Evolutionary conservation across 2,888 invertebrate species (phyloP).

Genomic region (Hypomecis atomaria): DNA sequence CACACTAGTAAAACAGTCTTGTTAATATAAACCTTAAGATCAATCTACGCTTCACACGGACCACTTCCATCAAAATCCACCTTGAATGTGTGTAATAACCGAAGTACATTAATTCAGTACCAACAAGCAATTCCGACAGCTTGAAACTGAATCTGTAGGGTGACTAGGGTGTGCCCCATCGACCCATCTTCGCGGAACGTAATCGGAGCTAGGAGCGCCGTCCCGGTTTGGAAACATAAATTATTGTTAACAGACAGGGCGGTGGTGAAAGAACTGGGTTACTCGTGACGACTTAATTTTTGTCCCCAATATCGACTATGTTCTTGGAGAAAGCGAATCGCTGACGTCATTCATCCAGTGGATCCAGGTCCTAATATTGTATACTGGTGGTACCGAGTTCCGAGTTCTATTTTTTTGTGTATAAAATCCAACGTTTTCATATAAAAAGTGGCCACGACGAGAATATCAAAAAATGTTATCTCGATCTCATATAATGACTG

Average conservation of each 20-base stretch:
- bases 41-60: too few species aligned
- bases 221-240: constrained; percentile 21
- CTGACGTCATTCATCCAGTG: constrained; percentile 4
- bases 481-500: too few species aligned
- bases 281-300: constrained; percentile 23
- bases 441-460: too few species aligned
- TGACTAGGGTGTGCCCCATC: constrained; percentile 9
- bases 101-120: background rate
- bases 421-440: too few species aligned
- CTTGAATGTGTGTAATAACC: background rate
- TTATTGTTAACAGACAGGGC: constrained; percentile 12
- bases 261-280: constrained; percentile 18
- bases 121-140: background rate
- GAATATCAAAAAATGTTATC: too few species aligned
- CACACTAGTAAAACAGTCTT: too few species aligned
- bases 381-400: too few species aligned
- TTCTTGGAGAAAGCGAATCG: background rate
- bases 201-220: constrained; percentile 8
- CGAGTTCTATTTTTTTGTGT: too few species aligned
- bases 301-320: constrained; percentile 3
- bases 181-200: constrained; percentile 18
- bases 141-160: constrained; percentile 1
- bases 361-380: background rate
- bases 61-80: too few species aligned
- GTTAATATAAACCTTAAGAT: too few species aligned